Evolutionary conservation across 2,797 vertebrate genomes (phyloP).

Genomic region (Schizopygopsis malacanthus): DNA sequence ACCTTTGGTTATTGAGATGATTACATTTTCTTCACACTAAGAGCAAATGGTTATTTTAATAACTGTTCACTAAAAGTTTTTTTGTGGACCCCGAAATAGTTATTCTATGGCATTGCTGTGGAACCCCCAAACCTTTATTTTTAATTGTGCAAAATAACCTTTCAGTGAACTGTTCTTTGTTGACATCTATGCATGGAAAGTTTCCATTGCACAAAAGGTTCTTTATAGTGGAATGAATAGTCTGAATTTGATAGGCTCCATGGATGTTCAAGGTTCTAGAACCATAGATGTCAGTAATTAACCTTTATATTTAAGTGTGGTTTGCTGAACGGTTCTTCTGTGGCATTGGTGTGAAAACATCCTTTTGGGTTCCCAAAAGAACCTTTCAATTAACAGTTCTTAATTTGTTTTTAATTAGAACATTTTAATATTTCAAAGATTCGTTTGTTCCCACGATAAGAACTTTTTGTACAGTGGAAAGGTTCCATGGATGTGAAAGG

Average conservation of each 20-base stretch:
- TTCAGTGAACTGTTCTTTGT: slow-evolving; percentile 9
- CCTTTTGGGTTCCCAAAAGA: background rate
- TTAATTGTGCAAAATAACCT: background rate
- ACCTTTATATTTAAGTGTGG: background rate
- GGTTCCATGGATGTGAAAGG: background rate
- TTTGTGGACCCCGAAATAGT: background rate
- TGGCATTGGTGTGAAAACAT: background rate
- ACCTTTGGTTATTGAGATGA: background rate
- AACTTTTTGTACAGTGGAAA: background rate
- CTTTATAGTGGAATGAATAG: no score
- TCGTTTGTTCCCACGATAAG: background rate
- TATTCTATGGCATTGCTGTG: background rate
- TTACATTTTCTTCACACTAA: background rate
- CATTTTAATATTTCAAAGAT: background rate
- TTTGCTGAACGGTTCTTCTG: background rate
- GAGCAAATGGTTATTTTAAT: background rate
- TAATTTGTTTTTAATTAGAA: background rate
- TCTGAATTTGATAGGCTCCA: background rate
- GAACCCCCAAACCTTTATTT: background rate
- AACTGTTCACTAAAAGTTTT: background rate
- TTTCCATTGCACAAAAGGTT: background rate
- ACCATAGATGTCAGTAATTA: background rate
- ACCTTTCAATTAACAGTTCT: background rate
- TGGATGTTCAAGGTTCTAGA: background rate
- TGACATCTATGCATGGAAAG: background rate